Evolutionary conservation across 2,888 invertebrate genomes (phyloP).

Genomic region (Mamestra brassicae): DNA sequence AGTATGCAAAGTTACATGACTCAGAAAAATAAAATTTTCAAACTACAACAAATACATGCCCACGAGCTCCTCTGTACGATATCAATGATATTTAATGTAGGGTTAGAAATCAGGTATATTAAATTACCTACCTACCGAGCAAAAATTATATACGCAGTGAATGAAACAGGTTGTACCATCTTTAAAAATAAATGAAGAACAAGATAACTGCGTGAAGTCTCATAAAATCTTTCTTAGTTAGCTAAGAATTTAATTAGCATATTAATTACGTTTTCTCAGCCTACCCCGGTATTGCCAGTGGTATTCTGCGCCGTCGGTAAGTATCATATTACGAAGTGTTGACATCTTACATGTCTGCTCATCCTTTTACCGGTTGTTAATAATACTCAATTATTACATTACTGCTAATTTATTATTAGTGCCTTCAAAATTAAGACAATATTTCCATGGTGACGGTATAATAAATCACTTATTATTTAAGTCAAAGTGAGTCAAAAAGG

Average conservation of each 20-base stretch:
- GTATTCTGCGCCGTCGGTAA: not conserved
- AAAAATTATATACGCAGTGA: not conserved
- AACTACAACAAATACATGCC: too few species aligned
- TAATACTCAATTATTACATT: slow-evolving; percentile 12
- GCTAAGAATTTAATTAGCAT: slow-evolving; percentile 38
- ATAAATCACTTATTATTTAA: too few species aligned
- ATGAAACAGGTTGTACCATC: not conserved
- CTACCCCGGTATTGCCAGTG: not conserved
- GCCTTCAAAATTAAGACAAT: too few species aligned
- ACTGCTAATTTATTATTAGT: not conserved
- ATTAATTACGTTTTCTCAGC: slow-evolving; percentile 10
- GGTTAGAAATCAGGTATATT: not conserved
- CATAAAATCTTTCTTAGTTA: slow-evolving; percentile 22
- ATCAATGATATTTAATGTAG: not conserved
- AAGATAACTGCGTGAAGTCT: not conserved
- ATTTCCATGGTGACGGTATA: too few species aligned
- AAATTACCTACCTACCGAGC: not conserved
- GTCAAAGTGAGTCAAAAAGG: too few species aligned
- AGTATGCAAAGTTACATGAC: too few species aligned
- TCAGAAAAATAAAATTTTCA: too few species aligned
- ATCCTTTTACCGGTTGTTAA: slow-evolving; percentile 30
- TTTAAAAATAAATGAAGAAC: slow-evolving; percentile 1
- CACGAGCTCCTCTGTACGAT: too few species aligned
- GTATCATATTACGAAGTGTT: slow-evolving; percentile 33
- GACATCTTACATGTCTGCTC: slow-evolving; percentile 4